A percentile compares a stretch with the other conserved stretches of the same genome.
These are phyloP conservation scores for Nansenia antarctica DNA, from an alignment of 2,113 vertebrate species.

Conservation along the genomic window DNA sequence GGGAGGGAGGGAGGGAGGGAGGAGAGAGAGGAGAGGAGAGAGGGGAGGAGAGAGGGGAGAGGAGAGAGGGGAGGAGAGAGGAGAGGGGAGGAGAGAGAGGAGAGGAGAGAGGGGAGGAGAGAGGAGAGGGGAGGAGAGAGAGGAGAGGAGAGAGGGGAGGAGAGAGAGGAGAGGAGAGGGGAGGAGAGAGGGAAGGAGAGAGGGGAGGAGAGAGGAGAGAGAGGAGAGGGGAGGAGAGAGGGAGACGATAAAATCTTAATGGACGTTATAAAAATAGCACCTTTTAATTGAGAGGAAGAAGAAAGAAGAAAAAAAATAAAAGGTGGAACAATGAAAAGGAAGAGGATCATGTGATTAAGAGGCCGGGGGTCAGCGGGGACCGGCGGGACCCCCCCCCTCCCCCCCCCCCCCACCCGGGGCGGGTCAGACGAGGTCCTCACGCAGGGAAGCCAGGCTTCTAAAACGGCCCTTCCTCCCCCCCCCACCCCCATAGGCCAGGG, in stretches of 20 bases:
- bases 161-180: neutral
- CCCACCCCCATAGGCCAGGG: too few species aligned
- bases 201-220: neutral
- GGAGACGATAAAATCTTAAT: constrained; percentile 38
- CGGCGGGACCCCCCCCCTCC: neutral
- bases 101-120: neutral
- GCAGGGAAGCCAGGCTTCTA: too few species aligned
- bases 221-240: neutral
- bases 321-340: constrained; percentile 44
- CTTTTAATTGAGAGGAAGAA: constrained; percentile 49
- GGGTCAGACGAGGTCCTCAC: too few species aligned
- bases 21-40: neutral
- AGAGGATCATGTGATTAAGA: constrained; percentile 38
- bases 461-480: too few species aligned
- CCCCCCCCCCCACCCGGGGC: too few species aligned
- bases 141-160: neutral
- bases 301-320: constrained; percentile 25
- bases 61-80: neutral
- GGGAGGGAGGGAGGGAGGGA: neutral
- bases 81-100: neutral
- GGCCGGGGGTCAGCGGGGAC: constrained; percentile 16
- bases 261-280: constrained; percentile 42
- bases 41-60: neutral
- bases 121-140: neutral
- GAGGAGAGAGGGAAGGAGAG: neutral